phyloP scores from a whole-genome alignment of 2,113 vertebrate genomes.

The Laterallus jamaicensis region DNA sequence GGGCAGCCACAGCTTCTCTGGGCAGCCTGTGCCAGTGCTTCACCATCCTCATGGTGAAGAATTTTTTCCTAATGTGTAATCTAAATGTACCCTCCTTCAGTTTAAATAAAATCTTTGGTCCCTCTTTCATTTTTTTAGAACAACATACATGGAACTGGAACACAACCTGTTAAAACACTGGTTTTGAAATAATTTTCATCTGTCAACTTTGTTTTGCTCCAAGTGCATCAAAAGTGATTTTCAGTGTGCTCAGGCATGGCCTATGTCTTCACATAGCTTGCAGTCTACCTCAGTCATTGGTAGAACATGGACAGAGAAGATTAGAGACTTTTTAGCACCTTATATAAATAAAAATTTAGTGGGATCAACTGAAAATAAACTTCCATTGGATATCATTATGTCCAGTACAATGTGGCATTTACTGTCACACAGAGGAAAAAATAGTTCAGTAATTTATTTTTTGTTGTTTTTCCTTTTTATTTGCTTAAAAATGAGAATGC shows the following conservation, averaged over 20 bases:
- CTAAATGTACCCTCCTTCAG: too few relatives aligned
- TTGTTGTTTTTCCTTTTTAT: slow-evolving; percentile 48
- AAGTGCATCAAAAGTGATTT: slow-evolving; percentile 24
- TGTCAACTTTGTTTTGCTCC: slow-evolving; percentile 30
- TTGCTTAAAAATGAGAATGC: slow-evolving; percentile 11
- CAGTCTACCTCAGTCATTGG: slow-evolving; percentile 34
- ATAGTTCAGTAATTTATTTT: slow-evolving; percentile 48
- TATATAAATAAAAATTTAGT: slow-evolving; percentile 19
- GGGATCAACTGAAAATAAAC: slow-evolving; percentile 53
- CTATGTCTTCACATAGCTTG: slow-evolving; percentile 22
- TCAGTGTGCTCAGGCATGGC: neutral
- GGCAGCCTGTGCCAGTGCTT: too few relatives aligned
- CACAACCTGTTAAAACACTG: neutral
- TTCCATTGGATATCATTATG: slow-evolving; percentile 26
- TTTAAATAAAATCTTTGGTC: neutral
- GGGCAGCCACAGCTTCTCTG: too few relatives aligned
- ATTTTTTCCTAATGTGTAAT: too few relatives aligned
- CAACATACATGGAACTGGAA: neutral
- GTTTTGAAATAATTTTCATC: neutral
- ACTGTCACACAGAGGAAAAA: slow-evolving; percentile 21
- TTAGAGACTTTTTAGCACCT: neutral
- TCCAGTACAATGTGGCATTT: slow-evolving; percentile 35
- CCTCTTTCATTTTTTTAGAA: neutral
- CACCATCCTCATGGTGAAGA: too few relatives aligned
- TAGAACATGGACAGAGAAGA: slow-evolving; percentile 19